phyloP scores from a whole-genome alignment of 2,888 invertebrate genomes.

The Caenorhabditis japonica region DNA sequence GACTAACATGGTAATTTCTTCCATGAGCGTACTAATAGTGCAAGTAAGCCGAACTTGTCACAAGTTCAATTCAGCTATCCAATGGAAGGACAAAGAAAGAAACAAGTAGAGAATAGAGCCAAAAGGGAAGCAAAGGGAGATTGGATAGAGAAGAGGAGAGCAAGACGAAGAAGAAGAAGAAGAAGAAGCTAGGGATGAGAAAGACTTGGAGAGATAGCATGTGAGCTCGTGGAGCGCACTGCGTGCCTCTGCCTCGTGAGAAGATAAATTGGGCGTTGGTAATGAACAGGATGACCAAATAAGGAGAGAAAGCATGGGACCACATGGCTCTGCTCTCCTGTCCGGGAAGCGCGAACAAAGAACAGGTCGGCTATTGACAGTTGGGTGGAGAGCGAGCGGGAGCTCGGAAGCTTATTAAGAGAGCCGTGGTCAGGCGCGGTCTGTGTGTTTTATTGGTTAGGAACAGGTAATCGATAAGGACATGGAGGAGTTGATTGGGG shows the following conservation, averaged over 20 bases:
- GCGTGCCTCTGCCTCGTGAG: constrained; percentile 17
- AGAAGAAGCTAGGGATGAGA: constrained; percentile 6
- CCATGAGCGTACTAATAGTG: constrained; percentile 18
- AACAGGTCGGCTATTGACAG: constrained; percentile 12
- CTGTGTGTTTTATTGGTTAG: constrained; percentile 33
- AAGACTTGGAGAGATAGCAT: constrained; percentile 18
- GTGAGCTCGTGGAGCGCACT: constrained; percentile 22
- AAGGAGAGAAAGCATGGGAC: constrained; percentile 13
- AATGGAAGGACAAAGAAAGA: constrained; percentile 32
- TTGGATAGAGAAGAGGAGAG: no score
- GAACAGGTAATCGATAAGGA: constrained; percentile 9
- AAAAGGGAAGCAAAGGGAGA: background rate
- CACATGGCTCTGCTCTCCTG: constrained; percentile 24
- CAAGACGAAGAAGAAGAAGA: no score
- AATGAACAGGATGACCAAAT: constrained; percentile 40
- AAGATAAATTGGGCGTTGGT: constrained; percentile 26
- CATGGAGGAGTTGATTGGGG: constrained; percentile 3
- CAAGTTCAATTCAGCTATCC: constrained; percentile 10
- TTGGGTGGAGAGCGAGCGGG: constrained; percentile 5
- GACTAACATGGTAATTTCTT: no score
- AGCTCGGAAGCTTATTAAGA: no score
- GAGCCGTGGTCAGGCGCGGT: no score
- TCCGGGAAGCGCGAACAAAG: background rate
- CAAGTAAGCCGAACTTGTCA: background rate
- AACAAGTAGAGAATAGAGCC: constrained; percentile 15